A percentile compares a stretch with the other conserved stretches of the same genome.
Evolutionary conservation across 2,113 vertebrate genomes (phyloP).

Genomic region (Ardeotis arabs): DNA sequence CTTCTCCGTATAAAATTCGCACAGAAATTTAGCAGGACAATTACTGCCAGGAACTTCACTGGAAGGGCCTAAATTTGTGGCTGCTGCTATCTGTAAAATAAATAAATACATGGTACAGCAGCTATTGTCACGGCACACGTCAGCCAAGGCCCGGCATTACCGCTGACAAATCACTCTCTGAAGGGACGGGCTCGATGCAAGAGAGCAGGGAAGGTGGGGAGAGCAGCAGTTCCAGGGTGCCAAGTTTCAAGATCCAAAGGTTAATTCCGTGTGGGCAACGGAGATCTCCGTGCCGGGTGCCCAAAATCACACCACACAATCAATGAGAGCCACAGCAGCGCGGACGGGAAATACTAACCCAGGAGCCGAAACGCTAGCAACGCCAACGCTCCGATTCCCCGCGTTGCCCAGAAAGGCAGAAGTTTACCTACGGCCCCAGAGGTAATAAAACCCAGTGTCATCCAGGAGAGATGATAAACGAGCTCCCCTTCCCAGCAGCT

Average conservation of each 20-base stretch:
- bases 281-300: too few species aligned
- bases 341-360: background rate
- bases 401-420: background rate
- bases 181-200: background rate
- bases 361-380: background rate
- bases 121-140: background rate
- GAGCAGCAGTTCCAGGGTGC: background rate
- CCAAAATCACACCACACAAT: background rate
- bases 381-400: background rate
- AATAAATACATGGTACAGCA: background rate
- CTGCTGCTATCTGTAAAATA: background rate
- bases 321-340: background rate
- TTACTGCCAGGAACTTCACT: background rate
- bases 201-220: background rate
- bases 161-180: background rate
- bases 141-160: background rate
- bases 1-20: background rate
- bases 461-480: constrained; percentile 7
- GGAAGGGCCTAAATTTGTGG: background rate
- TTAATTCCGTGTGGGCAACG: fast-evolving
- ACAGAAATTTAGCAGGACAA: background rate
- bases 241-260: fast-evolving
- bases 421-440: constrained; percentile 7
- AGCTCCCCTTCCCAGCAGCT: background rate
- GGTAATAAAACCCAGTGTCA: constrained; percentile 22